These are phyloP conservation scores for Carabus problematicus DNA, from an alignment of 2,888 invertebrate species.

Conservation along the genomic window DNA sequence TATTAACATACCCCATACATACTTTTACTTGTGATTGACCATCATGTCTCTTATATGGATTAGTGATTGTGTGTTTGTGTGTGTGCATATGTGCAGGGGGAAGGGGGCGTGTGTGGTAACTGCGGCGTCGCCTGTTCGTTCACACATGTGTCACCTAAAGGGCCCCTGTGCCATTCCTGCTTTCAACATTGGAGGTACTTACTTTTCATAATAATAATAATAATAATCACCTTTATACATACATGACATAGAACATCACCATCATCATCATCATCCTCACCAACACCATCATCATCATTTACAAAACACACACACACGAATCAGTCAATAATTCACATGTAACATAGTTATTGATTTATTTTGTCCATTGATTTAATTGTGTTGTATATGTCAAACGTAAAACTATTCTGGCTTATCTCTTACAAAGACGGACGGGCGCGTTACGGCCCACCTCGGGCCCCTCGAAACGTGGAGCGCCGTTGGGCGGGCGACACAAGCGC, in stretches of 20 bases:
- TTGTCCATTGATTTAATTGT: no score
- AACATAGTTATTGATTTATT: no score
- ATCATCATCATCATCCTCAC: no score
- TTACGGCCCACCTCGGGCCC: conserved; percentile 82
- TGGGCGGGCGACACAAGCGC: conserved; percentile 69
- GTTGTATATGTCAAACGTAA: no score
- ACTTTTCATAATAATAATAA: conserved; percentile 41
- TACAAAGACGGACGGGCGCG: conserved; percentile 80
- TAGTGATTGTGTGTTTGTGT: conserved; percentile 27
- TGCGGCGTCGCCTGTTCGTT: conserved; percentile 81
- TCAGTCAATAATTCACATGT: no score
- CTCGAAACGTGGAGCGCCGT: conserved; percentile 62
- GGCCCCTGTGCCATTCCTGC: conserved; percentile 83
- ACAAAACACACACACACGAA: no score
- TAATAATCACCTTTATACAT: not conserved
- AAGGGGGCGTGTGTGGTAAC: conserved; percentile 61
- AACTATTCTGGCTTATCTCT: no score
- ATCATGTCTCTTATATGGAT: no score
- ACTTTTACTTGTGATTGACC: no score
- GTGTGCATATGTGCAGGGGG: conserved; percentile 55
- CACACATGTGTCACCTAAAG: conserved; percentile 77
- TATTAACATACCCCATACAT: no score
- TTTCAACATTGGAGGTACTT: conserved; percentile 86
- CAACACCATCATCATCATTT: no score
- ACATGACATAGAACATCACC: not conserved